Conservation (phyloP, 2,113 vertebrate genomes). For the Thymallus thymallus region DNA sequence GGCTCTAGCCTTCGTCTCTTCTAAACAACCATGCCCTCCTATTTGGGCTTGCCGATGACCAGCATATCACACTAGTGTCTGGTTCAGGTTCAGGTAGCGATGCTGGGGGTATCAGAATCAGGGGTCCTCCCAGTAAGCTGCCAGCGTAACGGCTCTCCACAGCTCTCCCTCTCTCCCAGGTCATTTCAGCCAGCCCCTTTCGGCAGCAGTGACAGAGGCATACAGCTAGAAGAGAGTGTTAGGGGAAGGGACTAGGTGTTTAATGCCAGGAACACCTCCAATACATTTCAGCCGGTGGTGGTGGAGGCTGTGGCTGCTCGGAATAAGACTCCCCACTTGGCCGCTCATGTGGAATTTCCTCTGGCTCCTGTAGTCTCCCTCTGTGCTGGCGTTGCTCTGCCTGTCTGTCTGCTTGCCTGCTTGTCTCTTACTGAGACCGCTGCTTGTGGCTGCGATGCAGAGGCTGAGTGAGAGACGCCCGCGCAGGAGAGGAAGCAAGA, state of each 20-base stretch:
- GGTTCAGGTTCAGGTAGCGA: conserved; percentile 38
- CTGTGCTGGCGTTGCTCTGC: conserved; percentile 35
- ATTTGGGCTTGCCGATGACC: conserved; percentile 60
- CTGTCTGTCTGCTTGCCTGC: conserved; percentile 17
- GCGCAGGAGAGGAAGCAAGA: conserved; percentile 1
- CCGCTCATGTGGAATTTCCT: conserved; percentile 24
- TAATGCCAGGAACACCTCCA: conserved; percentile 57
- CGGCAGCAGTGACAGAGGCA: conserved; percentile 53
- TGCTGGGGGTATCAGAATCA: conserved; percentile 52
- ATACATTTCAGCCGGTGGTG: conserved; percentile 65
- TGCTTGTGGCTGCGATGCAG: conserved; percentile 54
- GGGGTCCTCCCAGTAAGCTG: conserved; percentile 56
- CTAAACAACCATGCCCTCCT: conserved; percentile 68
- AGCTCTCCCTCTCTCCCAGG: conserved; percentile 64
- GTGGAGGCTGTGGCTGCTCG: conserved; percentile 55
- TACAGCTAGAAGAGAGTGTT: conserved; percentile 22
- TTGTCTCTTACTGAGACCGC: conserved; percentile 43
- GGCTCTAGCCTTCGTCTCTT: conserved; percentile 53
- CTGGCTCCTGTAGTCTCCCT: conserved; percentile 21
- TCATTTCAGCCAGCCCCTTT: conserved; percentile 72
- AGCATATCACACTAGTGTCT: conserved; percentile 50
- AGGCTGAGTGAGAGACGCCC: conserved; percentile 36
- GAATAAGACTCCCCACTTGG: too few species aligned
- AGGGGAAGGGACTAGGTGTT: conserved; percentile 43
- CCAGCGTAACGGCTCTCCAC: conserved; percentile 57